phyloP scores from a whole-genome alignment of 2,113 vertebrate species.

The Oryzias woworae region DNA sequence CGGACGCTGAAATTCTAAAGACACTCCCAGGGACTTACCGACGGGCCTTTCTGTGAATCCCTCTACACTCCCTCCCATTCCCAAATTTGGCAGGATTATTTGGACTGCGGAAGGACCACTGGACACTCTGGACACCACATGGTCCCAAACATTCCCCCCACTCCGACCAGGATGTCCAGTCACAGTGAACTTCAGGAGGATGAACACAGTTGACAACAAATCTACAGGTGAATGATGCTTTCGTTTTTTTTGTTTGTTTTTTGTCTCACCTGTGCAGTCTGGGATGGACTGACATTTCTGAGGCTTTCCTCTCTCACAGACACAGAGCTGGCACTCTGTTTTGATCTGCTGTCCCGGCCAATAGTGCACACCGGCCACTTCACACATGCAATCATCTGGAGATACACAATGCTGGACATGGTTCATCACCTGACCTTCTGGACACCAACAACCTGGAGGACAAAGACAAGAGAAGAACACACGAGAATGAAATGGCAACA shows the following conservation, averaged over 20 bases:
- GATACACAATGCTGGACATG: slow-evolving; percentile 71
- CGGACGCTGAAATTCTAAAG: neutral
- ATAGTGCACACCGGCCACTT: slow-evolving; percentile 71
- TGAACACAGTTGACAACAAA: too few relatives aligned
- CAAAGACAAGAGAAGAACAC: neutral
- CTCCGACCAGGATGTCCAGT: slow-evolving; percentile 88
- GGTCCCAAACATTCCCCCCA: slow-evolving; percentile 89
- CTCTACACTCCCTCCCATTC: slow-evolving; percentile 77
- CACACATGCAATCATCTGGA: slow-evolving; percentile 80
- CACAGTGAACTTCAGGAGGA: slow-evolving; percentile 81
- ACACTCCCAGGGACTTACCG: slow-evolving; percentile 67
- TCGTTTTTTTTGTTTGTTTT: neutral
- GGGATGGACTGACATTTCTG: slow-evolving; percentile 79
- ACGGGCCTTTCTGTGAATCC: slow-evolving; percentile 88
- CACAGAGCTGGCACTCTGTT: slow-evolving; percentile 81
- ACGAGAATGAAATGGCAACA: too few relatives aligned
- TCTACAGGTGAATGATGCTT: too few relatives aligned
- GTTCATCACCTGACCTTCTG: slow-evolving; percentile 78
- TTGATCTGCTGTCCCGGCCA: slow-evolving; percentile 80
- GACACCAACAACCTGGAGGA: slow-evolving; percentile 86
- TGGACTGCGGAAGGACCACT: slow-evolving; percentile 93
- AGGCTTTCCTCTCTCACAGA: slow-evolving; percentile 80
- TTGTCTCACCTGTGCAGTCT: slow-evolving; percentile 79
- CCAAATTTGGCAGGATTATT: slow-evolving; percentile 81
- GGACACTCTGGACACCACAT: slow-evolving; percentile 86